Percentiles rank a stretch among this genome's conserved stretches.
phyloP scores from a whole-genome alignment of 2,113 vertebrate species.

The Muntiacus muntjak region DNA sequence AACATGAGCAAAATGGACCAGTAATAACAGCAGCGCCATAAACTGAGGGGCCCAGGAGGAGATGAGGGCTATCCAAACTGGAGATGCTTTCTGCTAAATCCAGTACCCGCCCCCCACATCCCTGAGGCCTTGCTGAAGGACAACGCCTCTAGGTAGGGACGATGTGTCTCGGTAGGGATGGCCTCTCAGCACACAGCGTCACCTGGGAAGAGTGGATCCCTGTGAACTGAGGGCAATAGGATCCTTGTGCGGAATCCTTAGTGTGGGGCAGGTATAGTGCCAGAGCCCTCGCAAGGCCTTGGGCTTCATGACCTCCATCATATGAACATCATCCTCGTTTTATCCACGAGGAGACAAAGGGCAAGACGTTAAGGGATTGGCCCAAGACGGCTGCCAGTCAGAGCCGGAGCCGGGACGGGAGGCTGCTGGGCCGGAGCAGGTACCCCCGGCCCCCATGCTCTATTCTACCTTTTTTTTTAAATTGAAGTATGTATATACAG shows the following conservation, averaged over 20 bases:
- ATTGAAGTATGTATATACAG: neutral
- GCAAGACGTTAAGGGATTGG: neutral
- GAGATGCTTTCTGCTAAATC: neutral
- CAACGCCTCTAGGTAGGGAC: neutral
- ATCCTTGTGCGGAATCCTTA: neutral
- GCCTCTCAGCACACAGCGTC: neutral
- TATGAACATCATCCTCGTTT: neutral
- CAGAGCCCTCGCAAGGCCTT: neutral
- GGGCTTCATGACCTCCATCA: neutral
- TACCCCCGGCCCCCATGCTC: accelerated
- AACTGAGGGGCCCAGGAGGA: neutral
- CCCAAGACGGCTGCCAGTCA: neutral
- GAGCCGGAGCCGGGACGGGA: neutral
- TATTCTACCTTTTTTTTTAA: neutral
- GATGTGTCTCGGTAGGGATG: neutral
- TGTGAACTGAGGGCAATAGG: neutral
- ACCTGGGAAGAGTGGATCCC: neutral
- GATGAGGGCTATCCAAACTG: neutral
- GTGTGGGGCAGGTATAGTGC: accelerated
- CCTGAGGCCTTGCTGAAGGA: neutral
- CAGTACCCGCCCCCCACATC: accelerated
- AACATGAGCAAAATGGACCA: neutral
- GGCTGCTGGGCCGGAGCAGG: neutral
- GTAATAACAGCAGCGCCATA: neutral
- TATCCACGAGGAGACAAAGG: accelerated